Conservation (phyloP, 37 sponge, comb jelly and placozoan species). For the Halisarca cf. caerulea region DNA sequence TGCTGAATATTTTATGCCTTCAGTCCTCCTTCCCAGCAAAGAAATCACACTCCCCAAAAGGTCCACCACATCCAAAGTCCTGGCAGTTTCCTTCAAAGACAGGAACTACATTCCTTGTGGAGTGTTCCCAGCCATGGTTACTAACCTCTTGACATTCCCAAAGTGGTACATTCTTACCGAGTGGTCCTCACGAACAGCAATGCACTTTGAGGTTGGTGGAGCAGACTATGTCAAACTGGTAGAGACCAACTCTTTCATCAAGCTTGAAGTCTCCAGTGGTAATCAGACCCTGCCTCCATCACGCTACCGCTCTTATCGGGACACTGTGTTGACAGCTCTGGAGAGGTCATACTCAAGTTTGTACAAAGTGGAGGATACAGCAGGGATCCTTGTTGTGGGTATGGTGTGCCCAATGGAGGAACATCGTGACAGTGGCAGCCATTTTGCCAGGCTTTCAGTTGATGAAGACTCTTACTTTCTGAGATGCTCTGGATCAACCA, state of each 20-base stretch:
- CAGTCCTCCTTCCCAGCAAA: background rate
- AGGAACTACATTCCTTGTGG: conserved; percentile 13
- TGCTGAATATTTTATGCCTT: background rate
- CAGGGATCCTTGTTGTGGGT: background rate
- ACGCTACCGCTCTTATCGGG: background rate
- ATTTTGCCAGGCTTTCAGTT: no score
- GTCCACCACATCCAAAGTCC: background rate
- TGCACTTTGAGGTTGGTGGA: background rate
- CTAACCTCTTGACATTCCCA: background rate
- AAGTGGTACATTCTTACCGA: background rate
- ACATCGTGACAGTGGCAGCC: no score
- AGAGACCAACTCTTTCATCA: conserved; percentile 12
- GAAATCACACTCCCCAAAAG: background rate
- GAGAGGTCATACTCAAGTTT: background rate
- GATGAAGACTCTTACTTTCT: no score
- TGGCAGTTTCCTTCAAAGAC: background rate
- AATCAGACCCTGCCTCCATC: background rate
- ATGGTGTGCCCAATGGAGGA: background rate
- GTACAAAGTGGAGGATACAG: conserved; percentile 15
- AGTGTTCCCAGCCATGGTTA: conserved; percentile 3
- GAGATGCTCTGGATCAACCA: no score
- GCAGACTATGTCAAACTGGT: background rate
- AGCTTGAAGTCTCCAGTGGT: conserved; percentile 14
- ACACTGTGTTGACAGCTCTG: background rate
- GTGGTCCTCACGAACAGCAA: background rate